A percentile compares a stretch with the other conserved stretches of the same genome.
Evolutionary conservation across 2,113 vertebrate genomes (phyloP).

Genomic region (Tetraodon nigroviridis): DNA sequence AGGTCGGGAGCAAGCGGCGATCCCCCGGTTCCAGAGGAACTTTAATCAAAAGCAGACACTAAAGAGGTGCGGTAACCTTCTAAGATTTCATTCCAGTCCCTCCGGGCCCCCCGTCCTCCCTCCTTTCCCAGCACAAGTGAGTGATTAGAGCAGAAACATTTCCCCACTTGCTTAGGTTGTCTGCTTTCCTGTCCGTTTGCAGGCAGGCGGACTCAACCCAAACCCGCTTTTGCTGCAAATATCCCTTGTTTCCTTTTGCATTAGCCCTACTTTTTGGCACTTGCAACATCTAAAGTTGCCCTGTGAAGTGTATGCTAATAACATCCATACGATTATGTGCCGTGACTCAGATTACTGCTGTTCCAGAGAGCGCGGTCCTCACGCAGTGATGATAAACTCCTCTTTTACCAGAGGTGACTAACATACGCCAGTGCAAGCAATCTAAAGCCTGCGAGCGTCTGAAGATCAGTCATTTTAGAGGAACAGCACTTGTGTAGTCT

Average conservation of each 20-base stretch:
- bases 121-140: slow-evolving; percentile 60
- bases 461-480: background rate
- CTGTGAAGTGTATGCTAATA: slow-evolving; percentile 9
- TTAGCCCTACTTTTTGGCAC: background rate
- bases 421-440: no score
- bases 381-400: slow-evolving; percentile 1
- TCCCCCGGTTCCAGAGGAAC: slow-evolving; percentile 30
- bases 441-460: background rate
- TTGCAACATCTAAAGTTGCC: slow-evolving; percentile 8
- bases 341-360: slow-evolving; percentile 27
- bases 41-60: slow-evolving; percentile 42
- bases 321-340: slow-evolving; percentile 7
- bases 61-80: slow-evolving; percentile 63
- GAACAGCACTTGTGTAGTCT: background rate
- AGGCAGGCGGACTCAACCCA: slow-evolving; percentile 15
- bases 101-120: slow-evolving; percentile 1
- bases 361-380: slow-evolving; percentile 22
- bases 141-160: slow-evolving; percentile 70
- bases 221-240: slow-evolving; percentile 21
- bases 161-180: slow-evolving; percentile 38
- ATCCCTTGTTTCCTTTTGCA: slow-evolving; percentile 5
- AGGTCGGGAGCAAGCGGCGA: slow-evolving; percentile 3
- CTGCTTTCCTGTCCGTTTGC: slow-evolving; percentile 33
- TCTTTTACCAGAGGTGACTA: no score
- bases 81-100: slow-evolving; percentile 56